Base-by-base conservation (phyloP, 1,140 invertebrate species). In the Eupeodes corollae region DNA sequence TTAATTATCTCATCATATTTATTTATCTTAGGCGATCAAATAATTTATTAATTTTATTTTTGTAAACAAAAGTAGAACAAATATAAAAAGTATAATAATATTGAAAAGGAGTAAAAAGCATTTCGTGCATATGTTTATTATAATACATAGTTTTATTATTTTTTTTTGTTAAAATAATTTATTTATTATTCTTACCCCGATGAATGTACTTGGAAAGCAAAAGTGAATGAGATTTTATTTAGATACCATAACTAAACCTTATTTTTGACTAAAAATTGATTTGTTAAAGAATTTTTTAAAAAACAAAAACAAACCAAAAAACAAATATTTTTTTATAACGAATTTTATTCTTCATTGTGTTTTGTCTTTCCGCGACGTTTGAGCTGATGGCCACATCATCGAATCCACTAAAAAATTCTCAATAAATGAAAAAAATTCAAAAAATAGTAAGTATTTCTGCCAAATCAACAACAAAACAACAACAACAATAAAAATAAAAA, bases 311-410 rank as follows among this genome's bases (percentile, higher is more conserved):
- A 41, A 41, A 41, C 6, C 56, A 47, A 59, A 47, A 47, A 18
- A 6, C 39, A 41, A 41, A 41, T 6, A 58, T 59, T 57, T 59
- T 53, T 66, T 59, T 26, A 26, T 26, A 26, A 26, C 21, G 21
- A 26, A 26, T 26, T 37, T 42, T 21, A 58, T 61, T 67, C 56
- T 61, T 62, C 58, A 62, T 67, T 67, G 63, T 67, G 63, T 59
- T 67, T 67, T 67, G 63, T 67, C 63, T 67, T 67, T 67, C 63
- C 63, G 63, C 63, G 66, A 67, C 63, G 63, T 67, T 66, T 66
- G 63, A 67, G 63, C 63, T 67, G 63, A 67, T 67, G 63, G 63
- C 63, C 63, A 62, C 63, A 61, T 57, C 58, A 21, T 16, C 13
- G 35, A 26, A 26, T 26, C 21, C 21, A 26, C 21, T 26, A 26